Conservation (phyloP, 2,113 vertebrate genomes). For the Podarcis raffonei region DNA sequence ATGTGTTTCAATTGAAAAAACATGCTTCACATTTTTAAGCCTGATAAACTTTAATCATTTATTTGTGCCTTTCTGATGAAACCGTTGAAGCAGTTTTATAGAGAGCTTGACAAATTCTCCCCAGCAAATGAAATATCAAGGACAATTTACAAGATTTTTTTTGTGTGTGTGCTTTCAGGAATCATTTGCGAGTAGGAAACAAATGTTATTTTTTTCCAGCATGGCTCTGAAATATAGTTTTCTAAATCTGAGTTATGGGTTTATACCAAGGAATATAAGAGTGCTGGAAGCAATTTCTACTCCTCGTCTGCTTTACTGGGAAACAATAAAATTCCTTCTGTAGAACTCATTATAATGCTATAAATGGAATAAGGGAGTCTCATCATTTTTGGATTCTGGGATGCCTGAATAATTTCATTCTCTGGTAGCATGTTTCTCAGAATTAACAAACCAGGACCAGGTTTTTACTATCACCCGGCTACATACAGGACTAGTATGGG, state of each 20-base stretch:
- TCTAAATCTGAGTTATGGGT: conserved; percentile 13
- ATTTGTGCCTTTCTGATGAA: conserved; percentile 27
- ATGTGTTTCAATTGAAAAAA: conserved; percentile 8
- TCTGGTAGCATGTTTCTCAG: not conserved
- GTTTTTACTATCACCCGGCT: not conserved
- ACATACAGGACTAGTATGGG: not conserved
- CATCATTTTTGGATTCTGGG: not conserved
- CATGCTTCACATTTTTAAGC: conserved; percentile 32
- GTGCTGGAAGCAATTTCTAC: conserved; percentile 25
- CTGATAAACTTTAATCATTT: conserved; percentile 20
- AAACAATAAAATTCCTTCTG: conserved; percentile 39
- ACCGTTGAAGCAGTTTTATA: conserved; percentile 15
- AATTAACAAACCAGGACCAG: not conserved
- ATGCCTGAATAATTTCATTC: conserved; percentile 26
- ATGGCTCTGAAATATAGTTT: conserved; percentile 7
- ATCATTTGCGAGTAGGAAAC: not conserved
- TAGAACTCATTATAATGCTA: not conserved
- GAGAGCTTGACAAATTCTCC: conserved; percentile 28
- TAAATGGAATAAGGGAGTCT: conserved; percentile 6
- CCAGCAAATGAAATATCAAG: conserved; percentile 49
- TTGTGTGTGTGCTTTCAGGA: not conserved
- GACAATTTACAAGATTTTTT: not conserved
- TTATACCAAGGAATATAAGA: conserved; percentile 45
- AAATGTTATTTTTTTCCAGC: not conserved
- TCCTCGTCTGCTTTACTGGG: conserved; percentile 29